A percentile compares a stretch with the other conserved stretches of the same genome.
phyloP scores from a whole-genome alignment of 2,888 invertebrate species.

The Drosophila histrio region DNA sequence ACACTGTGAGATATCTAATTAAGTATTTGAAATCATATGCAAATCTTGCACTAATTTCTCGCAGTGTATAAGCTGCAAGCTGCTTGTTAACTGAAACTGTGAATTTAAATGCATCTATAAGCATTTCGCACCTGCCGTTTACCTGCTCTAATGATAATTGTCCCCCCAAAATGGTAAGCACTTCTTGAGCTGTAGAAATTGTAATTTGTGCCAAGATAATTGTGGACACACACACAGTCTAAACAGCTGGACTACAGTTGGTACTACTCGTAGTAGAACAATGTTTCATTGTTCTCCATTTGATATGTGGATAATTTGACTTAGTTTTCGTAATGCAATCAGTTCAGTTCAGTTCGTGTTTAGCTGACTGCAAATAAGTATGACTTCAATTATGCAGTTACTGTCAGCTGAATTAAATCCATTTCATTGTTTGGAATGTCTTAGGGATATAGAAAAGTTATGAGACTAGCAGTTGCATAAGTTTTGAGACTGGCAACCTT shows the following conservation, averaged over 20 bases:
- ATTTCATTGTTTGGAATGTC: too few species aligned
- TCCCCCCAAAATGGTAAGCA: constrained; percentile 7
- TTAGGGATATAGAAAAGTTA: too few species aligned
- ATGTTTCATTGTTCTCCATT: constrained; percentile 32
- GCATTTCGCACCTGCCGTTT: constrained; percentile 70
- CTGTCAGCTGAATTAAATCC: not conserved
- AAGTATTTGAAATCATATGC: not conserved
- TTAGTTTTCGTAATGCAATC: constrained; percentile 5
- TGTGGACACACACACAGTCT: constrained; percentile 1
- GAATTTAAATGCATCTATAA: constrained; percentile 59
- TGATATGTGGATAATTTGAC: constrained; percentile 22
- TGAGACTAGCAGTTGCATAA: too few species aligned
- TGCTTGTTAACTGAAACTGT: constrained; percentile 12
- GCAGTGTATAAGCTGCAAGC: constrained; percentile 3
- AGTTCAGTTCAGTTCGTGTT: constrained; percentile 1
- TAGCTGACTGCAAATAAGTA: constrained; percentile 18
- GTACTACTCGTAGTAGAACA: constrained; percentile 14
- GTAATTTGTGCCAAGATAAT: constrained; percentile 20
- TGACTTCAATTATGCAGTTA: not conserved
- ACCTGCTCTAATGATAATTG: constrained; percentile 59
- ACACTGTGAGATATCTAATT: constrained; percentile 18
- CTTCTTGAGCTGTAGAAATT: not conserved
- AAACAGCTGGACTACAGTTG: constrained; percentile 5
- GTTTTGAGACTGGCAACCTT: too few species aligned
- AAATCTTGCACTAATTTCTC: constrained; percentile 12